Evolutionary conservation across 2,113 vertebrate genomes (phyloP).

Genomic region (Hippocampus abdominalis): DNA sequence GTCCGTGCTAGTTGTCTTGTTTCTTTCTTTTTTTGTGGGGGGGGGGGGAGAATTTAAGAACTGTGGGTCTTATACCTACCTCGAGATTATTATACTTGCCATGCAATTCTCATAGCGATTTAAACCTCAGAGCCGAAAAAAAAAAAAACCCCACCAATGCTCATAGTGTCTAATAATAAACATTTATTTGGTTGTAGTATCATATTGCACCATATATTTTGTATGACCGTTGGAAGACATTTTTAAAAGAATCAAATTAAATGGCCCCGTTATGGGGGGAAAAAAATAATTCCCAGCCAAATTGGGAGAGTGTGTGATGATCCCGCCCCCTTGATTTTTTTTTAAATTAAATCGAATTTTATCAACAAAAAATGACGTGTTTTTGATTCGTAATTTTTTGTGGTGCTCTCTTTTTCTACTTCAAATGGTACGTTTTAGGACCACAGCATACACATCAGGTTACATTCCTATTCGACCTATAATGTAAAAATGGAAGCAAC

Average conservation of each 20-base stretch:
- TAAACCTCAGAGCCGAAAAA: not conserved
- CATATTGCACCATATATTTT: not conserved
- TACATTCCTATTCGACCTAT: not conserved
- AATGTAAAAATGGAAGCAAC: not conserved
- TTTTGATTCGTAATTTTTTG: not conserved
- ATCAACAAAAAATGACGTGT: not conserved
- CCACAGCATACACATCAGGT: not conserved
- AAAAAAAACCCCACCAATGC: not conserved
- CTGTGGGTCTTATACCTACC: too few relatives aligned
- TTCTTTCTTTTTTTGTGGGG: not conserved
- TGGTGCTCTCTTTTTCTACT: not conserved
- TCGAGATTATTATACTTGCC: not conserved
- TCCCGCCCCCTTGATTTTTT: not conserved
- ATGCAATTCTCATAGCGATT: not conserved
- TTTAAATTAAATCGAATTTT: not conserved
- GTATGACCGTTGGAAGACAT: not conserved
- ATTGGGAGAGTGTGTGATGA: not conserved
- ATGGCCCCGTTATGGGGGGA: not conserved
- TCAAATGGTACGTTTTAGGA: not conserved
- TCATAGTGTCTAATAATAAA: not conserved
- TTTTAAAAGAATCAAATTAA: not conserved
- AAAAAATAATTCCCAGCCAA: too few relatives aligned
- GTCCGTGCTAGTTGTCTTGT: not conserved
- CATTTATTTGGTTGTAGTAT: not conserved
- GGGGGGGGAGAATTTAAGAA: too few relatives aligned